Base-by-base conservation (phyloP, 1,140 invertebrate species). In the Heliothis virescens region DNA sequence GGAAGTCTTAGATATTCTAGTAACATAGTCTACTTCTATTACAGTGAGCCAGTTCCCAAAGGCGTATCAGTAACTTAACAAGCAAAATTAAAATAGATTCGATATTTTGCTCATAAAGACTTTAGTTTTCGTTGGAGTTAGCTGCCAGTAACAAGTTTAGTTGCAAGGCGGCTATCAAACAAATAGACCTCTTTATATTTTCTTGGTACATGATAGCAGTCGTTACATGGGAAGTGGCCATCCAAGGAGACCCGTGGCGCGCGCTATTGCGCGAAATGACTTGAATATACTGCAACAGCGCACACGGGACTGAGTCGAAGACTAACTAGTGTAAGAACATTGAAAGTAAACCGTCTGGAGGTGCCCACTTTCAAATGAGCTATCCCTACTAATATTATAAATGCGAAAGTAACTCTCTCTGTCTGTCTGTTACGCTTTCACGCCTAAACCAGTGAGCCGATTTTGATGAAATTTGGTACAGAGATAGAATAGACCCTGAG, bases 201-300 rank as follows among this genome's bases (percentile, higher is more conserved):
- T 78, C 52, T 69, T 62, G 52, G 72, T 69, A 62, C 62, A 74
- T 73, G 62, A 79, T 83, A 79, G 81, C 75, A 71, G 76, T 80
- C 80, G 83, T 84, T 84, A 82, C 53, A 18, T 63, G 47, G 53
- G 79, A 84, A 84, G 48, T 79, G 80, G 55, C 79, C 79, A 76
- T 79, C 18, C 59, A 81, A 84, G 18, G 79, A 85, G 80, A 82
- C 81, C 82, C 82, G 69, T 11, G 74, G 79, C 82, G 85, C 76
- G 52, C 76, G 79, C 80, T 81, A 82, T 83, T 82, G 73, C 71
- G 76, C 73, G 69, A 82, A 84, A 84, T 87, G 82, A 81, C 71
- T 81, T 83, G 79, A 74, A 82, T 83, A 83, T 82, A 80, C 67
- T 82, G 74, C 79, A 81, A 86, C 79, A 82, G 78, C 67, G 67